phyloP scores from a whole-genome alignment of 2,888 invertebrate genomes.

The Heliconius cydno region DNA sequence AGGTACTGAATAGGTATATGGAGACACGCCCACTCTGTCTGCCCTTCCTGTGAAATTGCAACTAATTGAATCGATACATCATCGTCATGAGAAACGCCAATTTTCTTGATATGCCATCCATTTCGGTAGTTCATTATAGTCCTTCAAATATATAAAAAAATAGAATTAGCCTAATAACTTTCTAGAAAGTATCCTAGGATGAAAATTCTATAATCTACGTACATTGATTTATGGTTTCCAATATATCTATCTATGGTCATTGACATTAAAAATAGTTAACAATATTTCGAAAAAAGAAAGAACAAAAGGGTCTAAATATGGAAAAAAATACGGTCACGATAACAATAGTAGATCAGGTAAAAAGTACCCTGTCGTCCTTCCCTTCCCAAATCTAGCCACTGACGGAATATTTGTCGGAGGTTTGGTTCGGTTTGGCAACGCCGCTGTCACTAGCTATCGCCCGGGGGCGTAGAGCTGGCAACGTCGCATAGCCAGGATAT shows the following conservation, averaged over 20 bases:
- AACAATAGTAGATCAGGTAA: constrained; percentile 68
- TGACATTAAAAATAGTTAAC: not conserved
- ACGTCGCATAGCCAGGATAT: constrained; percentile 55
- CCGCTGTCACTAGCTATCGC: constrained; percentile 57
- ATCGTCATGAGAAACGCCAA: not conserved
- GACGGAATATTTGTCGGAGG: constrained; percentile 51
- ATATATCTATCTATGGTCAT: not conserved
- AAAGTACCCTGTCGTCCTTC: constrained; percentile 53
- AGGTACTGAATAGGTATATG: constrained; percentile 13
- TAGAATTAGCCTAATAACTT: not conserved
- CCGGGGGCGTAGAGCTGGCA: constrained; percentile 62
- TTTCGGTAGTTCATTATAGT: not conserved
- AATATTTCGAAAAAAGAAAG: constrained; percentile 7
- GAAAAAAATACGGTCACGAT: constrained; percentile 33
- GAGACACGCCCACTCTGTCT: constrained; percentile 22
- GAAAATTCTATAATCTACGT: not conserved
- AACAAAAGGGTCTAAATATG: constrained; percentile 13
- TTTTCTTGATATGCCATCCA: not conserved
- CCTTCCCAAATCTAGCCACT: constrained; percentile 60
- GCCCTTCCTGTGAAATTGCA: not conserved
- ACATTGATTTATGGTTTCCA: not conserved
- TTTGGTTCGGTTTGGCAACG: constrained; percentile 66
- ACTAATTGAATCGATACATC: constrained; percentile 18
- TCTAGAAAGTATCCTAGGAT: not conserved
- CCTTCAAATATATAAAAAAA: not conserved